A percentile compares a stretch with the other conserved stretches of the same genome.
Evolutionary conservation across 2,113 vertebrate genomes (phyloP).

Genomic region (Machaerirhynchus nigripectus): DNA sequence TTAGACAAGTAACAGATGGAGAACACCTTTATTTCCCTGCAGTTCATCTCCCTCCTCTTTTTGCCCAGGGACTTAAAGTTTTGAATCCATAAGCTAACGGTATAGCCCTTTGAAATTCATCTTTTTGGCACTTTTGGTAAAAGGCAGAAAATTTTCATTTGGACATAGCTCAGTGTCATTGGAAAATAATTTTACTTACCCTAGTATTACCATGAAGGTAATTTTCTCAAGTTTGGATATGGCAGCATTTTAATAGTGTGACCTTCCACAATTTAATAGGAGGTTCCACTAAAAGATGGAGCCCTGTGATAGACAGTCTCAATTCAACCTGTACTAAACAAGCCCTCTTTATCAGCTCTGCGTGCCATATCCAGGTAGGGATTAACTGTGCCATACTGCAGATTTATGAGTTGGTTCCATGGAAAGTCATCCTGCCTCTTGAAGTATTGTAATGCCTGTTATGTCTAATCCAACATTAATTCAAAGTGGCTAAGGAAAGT

Average conservation of each 20-base stretch:
- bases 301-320: not conserved
- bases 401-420: not conserved
- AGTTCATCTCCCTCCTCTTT: not conserved
- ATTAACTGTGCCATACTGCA: not conserved
- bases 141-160: not conserved
- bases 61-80: not conserved
- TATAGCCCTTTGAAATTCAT: not conserved
- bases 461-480: not conserved
- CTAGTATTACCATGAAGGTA: not conserved
- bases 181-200: not conserved
- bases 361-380: not conserved
- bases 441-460: fast-evolving
- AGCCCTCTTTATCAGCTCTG: not conserved
- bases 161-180: not conserved
- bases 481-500: not conserved
- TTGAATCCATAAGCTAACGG: not conserved
- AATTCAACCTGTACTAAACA: not conserved
- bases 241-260: not conserved
- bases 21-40: not conserved
- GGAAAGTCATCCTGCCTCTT: not conserved
- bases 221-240: not conserved
- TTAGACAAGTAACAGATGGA: not conserved
- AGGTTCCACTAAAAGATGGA: not conserved
- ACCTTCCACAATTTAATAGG: not conserved
- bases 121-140: not conserved